Conservation (phyloP, 2,888 invertebrate genomes). For the Phlogophora meticulosa region DNA sequence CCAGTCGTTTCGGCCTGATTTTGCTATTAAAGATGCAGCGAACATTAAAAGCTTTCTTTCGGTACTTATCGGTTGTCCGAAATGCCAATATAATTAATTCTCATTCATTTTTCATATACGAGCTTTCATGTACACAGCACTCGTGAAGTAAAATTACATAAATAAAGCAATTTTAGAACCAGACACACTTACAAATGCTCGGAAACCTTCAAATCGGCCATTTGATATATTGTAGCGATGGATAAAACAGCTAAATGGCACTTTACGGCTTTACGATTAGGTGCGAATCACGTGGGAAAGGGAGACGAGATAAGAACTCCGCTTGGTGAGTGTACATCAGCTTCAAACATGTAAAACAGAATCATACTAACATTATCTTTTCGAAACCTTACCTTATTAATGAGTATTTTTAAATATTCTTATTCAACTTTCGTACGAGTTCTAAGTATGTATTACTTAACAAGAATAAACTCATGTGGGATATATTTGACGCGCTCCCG, state of each 20-base stretch:
- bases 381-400: not conserved
- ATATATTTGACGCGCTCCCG: no score
- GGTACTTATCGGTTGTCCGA: not conserved
- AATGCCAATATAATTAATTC: not conserved
- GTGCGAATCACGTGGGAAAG: slow-evolving; percentile 50
- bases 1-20: not conserved
- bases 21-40: not conserved
- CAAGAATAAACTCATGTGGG: no score
- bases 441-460: no score
- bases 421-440: no score
- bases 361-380: no score
- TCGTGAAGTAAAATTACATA: not conserved
- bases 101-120: not conserved
- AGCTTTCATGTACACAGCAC: not conserved
- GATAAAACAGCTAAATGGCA: slow-evolving; percentile 44
- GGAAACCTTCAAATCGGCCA: slow-evolving; percentile 11
- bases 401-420: no score
- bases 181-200: slow-evolving; percentile 23
- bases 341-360: not conserved
- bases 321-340: not conserved
- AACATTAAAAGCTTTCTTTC: not conserved
- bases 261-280: slow-evolving; percentile 42
- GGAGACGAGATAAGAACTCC: slow-evolving; percentile 4
- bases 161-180: slow-evolving; percentile 5
- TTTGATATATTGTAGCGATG: slow-evolving; percentile 32